These are phyloP conservation scores for Melolontha melolontha DNA, from an alignment of 2,888 invertebrate genomes.

Conservation along the genomic window DNA sequence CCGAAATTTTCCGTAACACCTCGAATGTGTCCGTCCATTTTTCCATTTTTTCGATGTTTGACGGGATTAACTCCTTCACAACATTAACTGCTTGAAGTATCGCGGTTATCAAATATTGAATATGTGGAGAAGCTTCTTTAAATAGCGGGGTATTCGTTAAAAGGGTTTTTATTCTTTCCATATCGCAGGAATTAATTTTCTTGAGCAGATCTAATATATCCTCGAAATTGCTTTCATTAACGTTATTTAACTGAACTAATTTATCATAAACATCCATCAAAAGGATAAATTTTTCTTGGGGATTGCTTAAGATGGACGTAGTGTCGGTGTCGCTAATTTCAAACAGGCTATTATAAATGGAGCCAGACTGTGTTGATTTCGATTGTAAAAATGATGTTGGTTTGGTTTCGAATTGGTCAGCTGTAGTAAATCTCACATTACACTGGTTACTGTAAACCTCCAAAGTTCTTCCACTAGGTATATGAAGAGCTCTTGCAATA, in stretches of 20 bases:
- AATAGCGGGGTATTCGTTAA: conserved; percentile 5
- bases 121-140: conserved; percentile 13
- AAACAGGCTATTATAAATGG: not conserved
- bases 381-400: not conserved
- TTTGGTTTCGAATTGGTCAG: conserved; percentile 67
- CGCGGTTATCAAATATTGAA: conserved; percentile 14
- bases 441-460: conserved; percentile 88
- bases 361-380: not conserved
- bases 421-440: conserved; percentile 89
- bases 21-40: conserved; percentile 5
- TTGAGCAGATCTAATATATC: conserved; percentile 16
- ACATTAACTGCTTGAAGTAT: conserved; percentile 3
- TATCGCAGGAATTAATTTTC: not conserved
- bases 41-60: conserved; percentile 2
- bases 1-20: not conserved
- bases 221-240: conserved; percentile 1
- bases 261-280: conserved; percentile 15
- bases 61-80: not conserved
- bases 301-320: not conserved
- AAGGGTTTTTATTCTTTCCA: conserved; percentile 3
- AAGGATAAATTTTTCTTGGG: conserved; percentile 1
- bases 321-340: not conserved
- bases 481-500: conserved; percentile 76
- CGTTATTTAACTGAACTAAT: conserved; percentile 7
- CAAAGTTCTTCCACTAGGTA: conserved; percentile 77